Conservation (phyloP, 2,113 vertebrate species). For the Gymnorhina tibicen region DNA sequence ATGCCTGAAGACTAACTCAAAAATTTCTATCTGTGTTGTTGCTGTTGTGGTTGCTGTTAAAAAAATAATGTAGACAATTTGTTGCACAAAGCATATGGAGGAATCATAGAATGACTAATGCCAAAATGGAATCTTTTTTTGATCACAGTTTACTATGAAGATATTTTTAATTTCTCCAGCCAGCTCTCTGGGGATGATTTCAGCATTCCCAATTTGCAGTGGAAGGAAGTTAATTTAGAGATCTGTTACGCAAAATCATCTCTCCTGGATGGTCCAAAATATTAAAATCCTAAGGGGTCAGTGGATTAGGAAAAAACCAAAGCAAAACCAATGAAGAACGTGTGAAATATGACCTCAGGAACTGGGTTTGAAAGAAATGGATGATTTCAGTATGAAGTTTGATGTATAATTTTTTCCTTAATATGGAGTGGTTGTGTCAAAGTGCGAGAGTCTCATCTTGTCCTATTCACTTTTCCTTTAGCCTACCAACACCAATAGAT, state of each 20-base stretch:
- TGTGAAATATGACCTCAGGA: background rate
- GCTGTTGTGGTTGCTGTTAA: background rate
- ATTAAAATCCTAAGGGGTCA: background rate
- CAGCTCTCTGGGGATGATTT: background rate
- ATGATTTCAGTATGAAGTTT: background rate
- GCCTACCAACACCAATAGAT: background rate
- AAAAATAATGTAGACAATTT: background rate
- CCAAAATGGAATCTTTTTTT: background rate
- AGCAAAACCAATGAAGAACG: background rate
- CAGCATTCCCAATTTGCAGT: background rate
- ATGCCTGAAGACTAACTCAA: background rate
- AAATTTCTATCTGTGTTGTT: background rate
- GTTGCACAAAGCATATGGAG: background rate
- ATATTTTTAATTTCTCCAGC: background rate
- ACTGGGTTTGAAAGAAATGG: background rate
- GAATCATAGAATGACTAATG: background rate
- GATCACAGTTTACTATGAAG: background rate
- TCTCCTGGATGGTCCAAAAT: background rate
- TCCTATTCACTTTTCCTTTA: background rate
- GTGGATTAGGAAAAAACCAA: background rate
- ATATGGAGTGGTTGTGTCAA: background rate
- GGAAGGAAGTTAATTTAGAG: background rate
- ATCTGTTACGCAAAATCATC: background rate
- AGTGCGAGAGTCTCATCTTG: background rate
- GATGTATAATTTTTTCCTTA: background rate